phyloP scores from a whole-genome alignment of 2,888 invertebrate genomes.

The Trichopria drosophilae region DNA sequence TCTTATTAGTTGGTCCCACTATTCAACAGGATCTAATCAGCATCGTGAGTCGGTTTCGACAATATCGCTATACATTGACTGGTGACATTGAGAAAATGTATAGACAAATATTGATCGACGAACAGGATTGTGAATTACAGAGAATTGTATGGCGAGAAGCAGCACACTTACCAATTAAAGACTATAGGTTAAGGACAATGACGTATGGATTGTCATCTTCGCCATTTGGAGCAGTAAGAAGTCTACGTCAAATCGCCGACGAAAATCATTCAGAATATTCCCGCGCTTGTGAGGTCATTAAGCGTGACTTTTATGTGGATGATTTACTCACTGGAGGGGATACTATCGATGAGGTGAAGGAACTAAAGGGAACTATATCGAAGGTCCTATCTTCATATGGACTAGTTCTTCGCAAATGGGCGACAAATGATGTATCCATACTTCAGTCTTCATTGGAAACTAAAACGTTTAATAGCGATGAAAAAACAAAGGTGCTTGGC shows the following conservation, averaged over 20 bases:
- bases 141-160: slow-evolving; percentile 40
- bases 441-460: neutral
- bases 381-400: neutral
- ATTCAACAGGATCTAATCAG: neutral
- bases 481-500: slow-evolving; percentile 6
- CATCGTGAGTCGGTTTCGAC: neutral
- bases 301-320: slow-evolving; percentile 21
- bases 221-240: slow-evolving; percentile 21
- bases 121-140: slow-evolving; percentile 33
- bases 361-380: neutral
- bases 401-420: slow-evolving; percentile 5
- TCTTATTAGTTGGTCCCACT: neutral
- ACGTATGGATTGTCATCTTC: slow-evolving; percentile 21
- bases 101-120: slow-evolving; percentile 24
- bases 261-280: slow-evolving; percentile 15
- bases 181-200: slow-evolving; percentile 24
- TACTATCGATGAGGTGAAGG: slow-evolving; percentile 9
- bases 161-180: slow-evolving; percentile 17
- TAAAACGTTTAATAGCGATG: neutral
- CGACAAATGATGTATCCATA: too few species aligned
- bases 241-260: slow-evolving; percentile 11
- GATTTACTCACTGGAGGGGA: slow-evolving; percentile 20
- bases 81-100: too few species aligned
- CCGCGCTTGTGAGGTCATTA: slow-evolving; percentile 3
- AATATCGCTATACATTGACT: slow-evolving; percentile 30